Conservation (phyloP, 2,797 vertebrate species). For the Pelobates cultripes region DNA sequence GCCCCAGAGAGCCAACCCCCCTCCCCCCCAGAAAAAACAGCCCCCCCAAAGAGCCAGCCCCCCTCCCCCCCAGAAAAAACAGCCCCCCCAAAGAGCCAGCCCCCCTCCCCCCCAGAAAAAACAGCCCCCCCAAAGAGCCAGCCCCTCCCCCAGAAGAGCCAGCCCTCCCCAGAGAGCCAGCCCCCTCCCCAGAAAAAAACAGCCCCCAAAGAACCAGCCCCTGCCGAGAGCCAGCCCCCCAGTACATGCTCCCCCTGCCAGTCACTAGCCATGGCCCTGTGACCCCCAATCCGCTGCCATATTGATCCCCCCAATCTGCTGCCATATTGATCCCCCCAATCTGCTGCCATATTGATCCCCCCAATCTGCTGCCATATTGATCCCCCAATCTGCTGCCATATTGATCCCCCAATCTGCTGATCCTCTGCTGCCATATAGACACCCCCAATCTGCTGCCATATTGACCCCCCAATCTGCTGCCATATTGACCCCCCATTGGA, state of each 20-base stretch:
- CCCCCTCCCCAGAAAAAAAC: neutral
- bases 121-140: neutral
- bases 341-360: no score
- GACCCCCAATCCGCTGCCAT: neutral
- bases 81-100: no score
- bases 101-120: slow-evolving; percentile 1
- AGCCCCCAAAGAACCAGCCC: neutral
- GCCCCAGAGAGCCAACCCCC: neutral
- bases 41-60: slow-evolving; percentile 43
- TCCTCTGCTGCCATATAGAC: no score
- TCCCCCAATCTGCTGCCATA: no score
- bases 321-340: no score
- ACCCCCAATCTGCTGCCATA: no score
- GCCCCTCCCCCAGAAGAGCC: no score
- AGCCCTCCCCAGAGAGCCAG: neutral
- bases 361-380: no score
- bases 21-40: no score
- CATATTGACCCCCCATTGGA: neutral
- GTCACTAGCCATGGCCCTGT: slow-evolving; percentile 15
- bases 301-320: no score
- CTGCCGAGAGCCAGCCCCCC: neutral
- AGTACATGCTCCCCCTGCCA: no score
- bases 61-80: neutral
- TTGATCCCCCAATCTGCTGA: no score
- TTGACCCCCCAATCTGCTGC: neutral